phyloP scores from a whole-genome alignment of 2,888 invertebrate species.

The Tenodera sinensis region DNA sequence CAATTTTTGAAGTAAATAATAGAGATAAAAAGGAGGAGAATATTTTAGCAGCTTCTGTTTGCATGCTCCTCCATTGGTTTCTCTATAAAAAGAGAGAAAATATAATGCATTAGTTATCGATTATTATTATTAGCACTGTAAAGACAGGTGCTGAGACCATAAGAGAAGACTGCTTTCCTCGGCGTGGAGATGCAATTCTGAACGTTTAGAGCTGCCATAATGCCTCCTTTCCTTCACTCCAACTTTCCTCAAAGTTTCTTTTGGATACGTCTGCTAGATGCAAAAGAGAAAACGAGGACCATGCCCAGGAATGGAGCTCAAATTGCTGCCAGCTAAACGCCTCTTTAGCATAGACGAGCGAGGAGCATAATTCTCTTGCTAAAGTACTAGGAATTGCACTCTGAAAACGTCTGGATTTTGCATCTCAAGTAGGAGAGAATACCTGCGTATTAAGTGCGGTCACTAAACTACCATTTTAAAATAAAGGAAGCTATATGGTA shows the following conservation, averaged over 20 bases:
- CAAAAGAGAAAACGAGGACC: not conserved
- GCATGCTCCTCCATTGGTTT: not conserved
- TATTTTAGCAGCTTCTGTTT: not conserved
- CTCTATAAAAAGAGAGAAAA: not conserved
- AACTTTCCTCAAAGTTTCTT: not conserved
- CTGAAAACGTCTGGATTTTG: too few species aligned
- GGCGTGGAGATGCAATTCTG: not conserved
- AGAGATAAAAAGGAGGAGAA: not conserved
- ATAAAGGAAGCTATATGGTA: too few species aligned
- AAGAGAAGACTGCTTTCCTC: not conserved
- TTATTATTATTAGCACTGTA: not conserved
- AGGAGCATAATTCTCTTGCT: not conserved
- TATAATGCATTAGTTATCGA: not conserved
- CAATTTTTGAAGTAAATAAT: not conserved
- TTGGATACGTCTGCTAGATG: not conserved
- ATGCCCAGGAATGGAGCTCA: not conserved
- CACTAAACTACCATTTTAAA: too few species aligned
- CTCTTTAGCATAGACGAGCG: not conserved
- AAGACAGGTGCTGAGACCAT: not conserved
- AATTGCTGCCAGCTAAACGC: not conserved
- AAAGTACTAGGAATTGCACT: not conserved
- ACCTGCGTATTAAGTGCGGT: too few species aligned
- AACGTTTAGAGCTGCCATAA: not conserved
- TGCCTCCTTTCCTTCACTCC: not conserved
- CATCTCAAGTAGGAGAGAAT: too few species aligned